These are phyloP conservation scores for Thalpophila matura DNA, from an alignment of 2,888 invertebrate genomes.

Conservation along the genomic window DNA sequence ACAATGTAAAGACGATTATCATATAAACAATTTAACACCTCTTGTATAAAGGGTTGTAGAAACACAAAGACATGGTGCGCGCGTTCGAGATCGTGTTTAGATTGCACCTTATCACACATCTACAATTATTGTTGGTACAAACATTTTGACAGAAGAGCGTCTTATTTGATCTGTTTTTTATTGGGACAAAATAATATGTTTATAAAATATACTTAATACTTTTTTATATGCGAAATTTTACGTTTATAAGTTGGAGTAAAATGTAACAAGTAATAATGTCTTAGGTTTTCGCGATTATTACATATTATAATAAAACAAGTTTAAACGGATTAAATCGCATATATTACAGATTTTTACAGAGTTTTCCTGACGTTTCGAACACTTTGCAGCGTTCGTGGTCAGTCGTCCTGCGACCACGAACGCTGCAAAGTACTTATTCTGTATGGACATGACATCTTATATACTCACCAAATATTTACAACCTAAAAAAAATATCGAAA, in stretches of 20 bases:
- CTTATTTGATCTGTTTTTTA: constrained; percentile 36
- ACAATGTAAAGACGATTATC: constrained; percentile 53
- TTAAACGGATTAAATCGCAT: too few species aligned
- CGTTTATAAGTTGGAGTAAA: background rate
- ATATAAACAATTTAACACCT: constrained; percentile 70
- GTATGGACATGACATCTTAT: too few species aligned
- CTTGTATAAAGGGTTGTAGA: constrained; percentile 68
- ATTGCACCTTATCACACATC: constrained; percentile 68
- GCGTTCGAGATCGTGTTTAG: constrained; percentile 68
- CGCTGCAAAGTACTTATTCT: too few species aligned
- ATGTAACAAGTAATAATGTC: too few species aligned
- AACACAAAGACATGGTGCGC: constrained; percentile 67
- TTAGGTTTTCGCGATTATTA: too few species aligned
- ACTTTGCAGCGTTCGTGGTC: too few species aligned
- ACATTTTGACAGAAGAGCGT: constrained; percentile 60
- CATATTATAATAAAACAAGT: too few species aligned
- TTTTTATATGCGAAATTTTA: background rate
- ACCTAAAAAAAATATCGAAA: too few species aligned
- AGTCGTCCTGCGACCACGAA: too few species aligned
- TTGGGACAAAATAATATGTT: constrained; percentile 29
- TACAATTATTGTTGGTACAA: constrained; percentile 64
- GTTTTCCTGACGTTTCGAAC: too few species aligned
- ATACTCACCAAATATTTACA: too few species aligned
- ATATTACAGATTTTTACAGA: too few species aligned
- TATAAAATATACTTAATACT: constrained; percentile 1